Conservation (phyloP, 2,113 vertebrate genomes). For the Hoplias malabaricus region DNA sequence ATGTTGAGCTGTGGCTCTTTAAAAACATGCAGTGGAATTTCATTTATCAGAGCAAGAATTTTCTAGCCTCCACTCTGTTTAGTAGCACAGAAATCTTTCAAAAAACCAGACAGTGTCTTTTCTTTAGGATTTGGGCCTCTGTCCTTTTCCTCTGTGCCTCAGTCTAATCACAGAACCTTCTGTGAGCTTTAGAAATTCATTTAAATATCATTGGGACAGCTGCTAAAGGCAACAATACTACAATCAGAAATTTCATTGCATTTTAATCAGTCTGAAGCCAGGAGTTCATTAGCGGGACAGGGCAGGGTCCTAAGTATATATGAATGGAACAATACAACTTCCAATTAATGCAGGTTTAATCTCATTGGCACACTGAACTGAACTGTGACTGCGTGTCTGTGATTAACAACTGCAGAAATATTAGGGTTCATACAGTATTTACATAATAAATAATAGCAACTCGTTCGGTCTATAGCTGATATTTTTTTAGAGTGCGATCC, state of each 20-base stretch:
- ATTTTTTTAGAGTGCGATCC: neutral
- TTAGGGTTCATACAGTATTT: neutral
- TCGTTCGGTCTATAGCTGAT: neutral
- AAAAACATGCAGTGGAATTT: too few relatives aligned
- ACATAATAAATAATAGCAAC: neutral
- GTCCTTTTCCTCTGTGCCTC: neutral
- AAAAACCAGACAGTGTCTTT: neutral
- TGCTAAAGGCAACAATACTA: conserved; percentile 39
- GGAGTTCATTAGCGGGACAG: conserved; percentile 40
- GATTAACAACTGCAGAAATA: conserved; percentile 28
- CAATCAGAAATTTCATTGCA: conserved; percentile 42
- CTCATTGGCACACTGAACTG: conserved; percentile 16
- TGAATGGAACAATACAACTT: conserved; percentile 40
- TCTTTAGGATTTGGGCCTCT: neutral
- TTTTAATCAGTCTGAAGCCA: conserved; percentile 42
- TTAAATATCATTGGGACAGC: neutral
- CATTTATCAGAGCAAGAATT: too few relatives aligned
- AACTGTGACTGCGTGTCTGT: conserved; percentile 20
- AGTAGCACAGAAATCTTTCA: neutral
- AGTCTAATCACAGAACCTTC: conserved; percentile 15
- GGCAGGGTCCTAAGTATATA: conserved; percentile 25
- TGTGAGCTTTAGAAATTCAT: conserved; percentile 28
- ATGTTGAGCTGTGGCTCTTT: too few relatives aligned
- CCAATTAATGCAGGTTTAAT: conserved; percentile 44
- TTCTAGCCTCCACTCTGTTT: too few relatives aligned